Conservation (phyloP, 1,140 invertebrate genomes). For the Zaprionus nigranus region DNA sequence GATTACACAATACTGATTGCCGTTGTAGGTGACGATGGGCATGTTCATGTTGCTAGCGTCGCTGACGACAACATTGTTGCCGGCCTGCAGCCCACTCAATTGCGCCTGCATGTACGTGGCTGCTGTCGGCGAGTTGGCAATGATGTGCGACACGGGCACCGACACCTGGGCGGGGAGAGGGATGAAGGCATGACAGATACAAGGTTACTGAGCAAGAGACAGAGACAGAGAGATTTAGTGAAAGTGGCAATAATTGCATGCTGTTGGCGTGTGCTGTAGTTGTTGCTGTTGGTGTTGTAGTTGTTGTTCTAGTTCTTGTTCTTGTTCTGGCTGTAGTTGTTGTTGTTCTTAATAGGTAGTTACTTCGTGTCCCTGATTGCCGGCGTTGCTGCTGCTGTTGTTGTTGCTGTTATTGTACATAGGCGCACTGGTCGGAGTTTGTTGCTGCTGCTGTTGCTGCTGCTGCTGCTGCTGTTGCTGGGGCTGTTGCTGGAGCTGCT, state of each 20-base stretch:
- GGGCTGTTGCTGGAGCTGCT: conserved; percentile 58
- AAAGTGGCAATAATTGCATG: conserved; percentile 45
- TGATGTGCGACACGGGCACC: conserved; percentile 80
- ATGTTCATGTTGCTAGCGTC: conserved; percentile 52
- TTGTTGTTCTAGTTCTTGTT: conserved; percentile 30
- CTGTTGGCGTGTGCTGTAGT: conserved; percentile 58
- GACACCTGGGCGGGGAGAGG: conserved; percentile 64
- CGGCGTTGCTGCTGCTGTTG: conserved; percentile 53
- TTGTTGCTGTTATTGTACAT: conserved; percentile 70
- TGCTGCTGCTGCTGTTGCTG: conserved; percentile 55
- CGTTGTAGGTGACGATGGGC: conserved; percentile 82
- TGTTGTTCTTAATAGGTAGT: conserved; percentile 74
- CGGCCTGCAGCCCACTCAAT: conserved; percentile 84
- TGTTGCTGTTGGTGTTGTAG: conserved; percentile 36
- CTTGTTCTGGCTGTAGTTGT: conserved; percentile 49
- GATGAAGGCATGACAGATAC: conserved; percentile 53
- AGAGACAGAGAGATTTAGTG: conserved; percentile 12
- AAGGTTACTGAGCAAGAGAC: conserved; percentile 26
- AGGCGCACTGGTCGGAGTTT: conserved; percentile 55
- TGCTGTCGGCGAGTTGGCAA: conserved; percentile 81
- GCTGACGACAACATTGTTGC: conserved; percentile 84
- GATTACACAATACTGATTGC: conserved; percentile 82
- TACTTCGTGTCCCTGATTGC: conserved; percentile 74
- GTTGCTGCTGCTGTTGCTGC: conserved; percentile 43
- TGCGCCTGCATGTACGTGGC: conserved; percentile 82